These are phyloP conservation scores for Trichogramma evanescens DNA, from an alignment of 2,888 invertebrate species.

Conservation along the genomic window DNA sequence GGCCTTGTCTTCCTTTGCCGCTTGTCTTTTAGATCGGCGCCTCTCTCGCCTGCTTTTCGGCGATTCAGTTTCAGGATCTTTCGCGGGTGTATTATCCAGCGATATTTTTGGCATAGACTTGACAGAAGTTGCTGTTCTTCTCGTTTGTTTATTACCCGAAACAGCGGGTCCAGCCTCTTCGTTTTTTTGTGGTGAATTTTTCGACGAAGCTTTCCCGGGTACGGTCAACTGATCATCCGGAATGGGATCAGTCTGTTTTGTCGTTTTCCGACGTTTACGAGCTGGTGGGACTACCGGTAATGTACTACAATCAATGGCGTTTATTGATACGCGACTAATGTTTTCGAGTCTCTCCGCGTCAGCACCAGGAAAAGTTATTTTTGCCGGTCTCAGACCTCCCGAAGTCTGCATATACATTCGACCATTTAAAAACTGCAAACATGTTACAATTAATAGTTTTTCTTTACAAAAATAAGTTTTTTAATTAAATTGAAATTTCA, in stretches of 20 bases:
- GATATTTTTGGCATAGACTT: too few relatives aligned
- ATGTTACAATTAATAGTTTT: background rate
- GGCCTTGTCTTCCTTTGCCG: too few relatives aligned
- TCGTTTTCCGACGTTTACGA: slow-evolving; percentile 46
- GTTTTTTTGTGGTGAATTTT: too few relatives aligned
- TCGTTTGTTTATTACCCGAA: too few relatives aligned
- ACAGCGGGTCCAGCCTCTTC: too few relatives aligned
- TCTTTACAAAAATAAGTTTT: background rate
- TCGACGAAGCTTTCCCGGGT: too few relatives aligned
- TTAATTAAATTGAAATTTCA: slow-evolving; percentile 4
- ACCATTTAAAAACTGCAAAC: slow-evolving; percentile 65
- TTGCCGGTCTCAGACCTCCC: slow-evolving; percentile 60
- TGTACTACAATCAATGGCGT: slow-evolving; percentile 26
- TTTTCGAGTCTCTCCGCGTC: slow-evolving; percentile 48
- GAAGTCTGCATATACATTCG: slow-evolving; percentile 68
- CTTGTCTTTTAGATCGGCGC: too few relatives aligned
- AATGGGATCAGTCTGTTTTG: slow-evolving; percentile 38
- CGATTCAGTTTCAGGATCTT: too few relatives aligned
- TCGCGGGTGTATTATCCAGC: too few relatives aligned
- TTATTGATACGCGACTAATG: slow-evolving; percentile 45
- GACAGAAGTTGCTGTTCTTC: too few relatives aligned
- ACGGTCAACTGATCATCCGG: slow-evolving; percentile 13
- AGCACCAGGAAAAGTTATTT: slow-evolving; percentile 53
- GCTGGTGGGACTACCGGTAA: slow-evolving; percentile 26
- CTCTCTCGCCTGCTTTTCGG: too few relatives aligned